Evolutionary conservation across 1,140 invertebrate genomes (phyloP), one percentile per base, ranked within the genome.

Genomic region (Eriosoma lanigerum): DNA sequence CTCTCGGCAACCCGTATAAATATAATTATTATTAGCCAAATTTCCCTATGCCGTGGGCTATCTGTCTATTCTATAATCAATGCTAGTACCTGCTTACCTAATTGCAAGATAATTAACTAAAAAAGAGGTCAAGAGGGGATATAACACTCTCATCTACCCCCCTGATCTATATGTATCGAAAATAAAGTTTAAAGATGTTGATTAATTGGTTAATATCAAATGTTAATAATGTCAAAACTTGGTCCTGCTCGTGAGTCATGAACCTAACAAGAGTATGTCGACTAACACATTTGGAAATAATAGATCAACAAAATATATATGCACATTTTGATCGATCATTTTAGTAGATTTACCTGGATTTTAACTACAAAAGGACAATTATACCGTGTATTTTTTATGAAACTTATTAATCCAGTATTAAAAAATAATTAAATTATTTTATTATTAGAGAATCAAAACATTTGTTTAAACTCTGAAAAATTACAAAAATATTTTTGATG

Each of bases 171-270:
- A 10, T 81, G 81, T 46, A 81, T 81, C 6, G 70, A 66, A 56
- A 82, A 82, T 56, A 82, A 82, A 80, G 32, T 60, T 6, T 60
- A 81, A 76, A 62, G 81, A 50, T 54, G 52, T n/a, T 46, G 72
- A 24, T 44, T 52, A 26, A 81, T 68, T 68, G 81, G 76, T 21
- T 56, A n/a, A n/a, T n/a, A n/a, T n/a, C n/a, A n/a, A n/a, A n/a
- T n/a, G n/a, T n/a, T n/a, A n/a, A n/a, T 56, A 32, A 82, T 82
- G 76, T 70, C 76, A 81, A 64, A 81, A 26, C 78, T 82, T 32
- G 81, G 81, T 52, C 81, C 81, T 32, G 78, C 81, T 32, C 32
- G 26, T 8, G 64, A 68, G 32, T 32, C 32, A 48, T 8, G 64
- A 68, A 68, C 64, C 64, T 32, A 38, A 3, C 32, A 13, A 68